A percentile compares a stretch with the other conserved stretches of the same genome.
These are phyloP conservation scores for Liparis tanakae DNA, from an alignment of 2,797 vertebrate species.

Conservation along the genomic window DNA sequence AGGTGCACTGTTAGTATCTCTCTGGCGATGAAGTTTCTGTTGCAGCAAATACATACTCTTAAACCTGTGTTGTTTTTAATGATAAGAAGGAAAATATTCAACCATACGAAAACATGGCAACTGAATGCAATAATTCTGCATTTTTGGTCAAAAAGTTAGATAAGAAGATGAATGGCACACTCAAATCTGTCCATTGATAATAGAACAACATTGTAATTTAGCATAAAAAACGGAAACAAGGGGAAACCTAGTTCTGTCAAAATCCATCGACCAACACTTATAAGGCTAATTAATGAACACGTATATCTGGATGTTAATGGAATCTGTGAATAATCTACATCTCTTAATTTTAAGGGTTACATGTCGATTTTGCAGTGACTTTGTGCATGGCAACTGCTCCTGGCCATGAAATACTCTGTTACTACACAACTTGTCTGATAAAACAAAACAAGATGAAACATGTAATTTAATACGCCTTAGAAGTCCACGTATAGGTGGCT, in stretches of 20 bases:
- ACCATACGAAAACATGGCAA: background rate
- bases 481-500: background rate
- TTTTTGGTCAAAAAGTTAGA: background rate
- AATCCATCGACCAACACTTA: background rate
- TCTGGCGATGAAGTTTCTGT: background rate
- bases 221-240: background rate
- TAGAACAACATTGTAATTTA: background rate
- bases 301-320: background rate
- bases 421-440: conserved; percentile 20
- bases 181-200: background rate
- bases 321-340: background rate
- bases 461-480: background rate
- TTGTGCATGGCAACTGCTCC: background rate
- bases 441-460: background rate
- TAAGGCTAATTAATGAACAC: background rate
- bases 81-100: background rate
- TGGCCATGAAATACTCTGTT: conserved; percentile 5
- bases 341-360: background rate
- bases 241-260: background rate
- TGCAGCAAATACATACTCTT: background rate
- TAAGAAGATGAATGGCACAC: background rate
- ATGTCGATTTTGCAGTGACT: background rate
- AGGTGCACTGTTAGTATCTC: background rate
- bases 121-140: background rate
- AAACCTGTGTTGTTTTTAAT: background rate